Conservation (phyloP, 2,113 vertebrate genomes). For the Trachemys scripta region DNA sequence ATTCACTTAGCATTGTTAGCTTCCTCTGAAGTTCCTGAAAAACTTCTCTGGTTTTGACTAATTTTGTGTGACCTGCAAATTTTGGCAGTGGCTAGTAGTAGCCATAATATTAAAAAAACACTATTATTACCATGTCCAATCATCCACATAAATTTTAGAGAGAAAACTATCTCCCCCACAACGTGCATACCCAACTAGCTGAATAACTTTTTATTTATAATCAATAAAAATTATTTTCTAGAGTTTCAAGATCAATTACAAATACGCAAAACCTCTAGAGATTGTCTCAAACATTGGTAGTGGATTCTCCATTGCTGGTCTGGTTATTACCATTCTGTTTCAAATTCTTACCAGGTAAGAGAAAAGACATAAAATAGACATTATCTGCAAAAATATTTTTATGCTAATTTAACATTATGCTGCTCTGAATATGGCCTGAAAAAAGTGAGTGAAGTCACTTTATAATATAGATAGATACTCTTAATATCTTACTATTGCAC, state of each 20-base stretch:
- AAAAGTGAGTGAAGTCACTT: neutral
- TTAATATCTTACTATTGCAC: neutral
- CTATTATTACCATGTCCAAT: neutral
- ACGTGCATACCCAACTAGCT: neutral
- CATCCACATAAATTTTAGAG: neutral
- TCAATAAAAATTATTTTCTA: constrained; percentile 43
- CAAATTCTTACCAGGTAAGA: constrained; percentile 76
- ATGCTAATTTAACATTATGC: neutral
- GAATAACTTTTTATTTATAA: neutral
- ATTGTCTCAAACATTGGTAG: constrained; percentile 49
- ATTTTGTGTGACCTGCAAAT: neutral
- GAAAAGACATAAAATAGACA: neutral
- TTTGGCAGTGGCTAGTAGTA: neutral
- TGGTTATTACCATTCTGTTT: constrained; percentile 70
- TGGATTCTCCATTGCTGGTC: constrained; percentile 61
- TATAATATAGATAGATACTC: neutral
- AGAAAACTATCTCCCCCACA: neutral
- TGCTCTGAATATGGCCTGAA: neutral
- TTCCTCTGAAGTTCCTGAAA: neutral
- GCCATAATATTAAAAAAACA: neutral
- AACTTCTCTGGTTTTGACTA: neutral
- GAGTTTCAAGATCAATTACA: constrained; percentile 65
- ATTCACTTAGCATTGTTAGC: neutral
- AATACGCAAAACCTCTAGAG: constrained; percentile 60
- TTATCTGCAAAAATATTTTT: neutral